Base-by-base conservation (phyloP, 2,113 vertebrate genomes). In the Hirundichthys speculiger region DNA sequence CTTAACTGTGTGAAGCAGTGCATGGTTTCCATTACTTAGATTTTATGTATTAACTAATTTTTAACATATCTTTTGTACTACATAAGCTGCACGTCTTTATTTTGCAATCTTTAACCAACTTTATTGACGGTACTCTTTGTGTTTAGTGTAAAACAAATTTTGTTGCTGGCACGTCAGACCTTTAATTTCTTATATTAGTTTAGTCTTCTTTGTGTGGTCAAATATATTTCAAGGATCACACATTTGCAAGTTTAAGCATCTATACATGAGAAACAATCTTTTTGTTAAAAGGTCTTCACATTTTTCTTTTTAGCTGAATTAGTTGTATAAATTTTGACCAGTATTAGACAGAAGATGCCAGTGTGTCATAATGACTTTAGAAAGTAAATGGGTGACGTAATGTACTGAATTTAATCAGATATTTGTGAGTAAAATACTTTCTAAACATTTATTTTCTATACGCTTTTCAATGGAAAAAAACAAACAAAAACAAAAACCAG, bases 121-220 rank as follows among this genome's bases (percentile, higher is more conserved):
- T 10, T 38, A 19, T 43, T 34, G 40, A 9, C 13, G 27, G 11
- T 12, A 15, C 24, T 57, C 10, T 38, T 25, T 34, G 3, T 2
- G 60, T 64, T 14, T 50, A 10, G 46, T 62, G 39, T 49, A 15
- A 49, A 56, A 69, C 48, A 15, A 12, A 49, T 3, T 13, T 55
- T 51, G n/a, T 39, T 65, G 9, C 24, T 40, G 54, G 27, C 30
- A 34, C 11, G 3, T 34, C 42, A 25, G 38, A 63, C n/a, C 13
- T 27, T 41, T 22, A 12, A 45, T 38, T 13, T 8, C 40, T 40
- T 11, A 42, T 22, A 25, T 47, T 3, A 51, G 7, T 2, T 27
- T 16, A 9, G 30, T 34, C 9, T 60, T 14, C 60, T 5, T 1
- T 45, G 5, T 65, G n/a, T 21, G 27, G 40, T 34, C 7, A 40